Conservation (phyloP, 2,113 vertebrate genomes). For the Pachyramphus minor region DNA sequence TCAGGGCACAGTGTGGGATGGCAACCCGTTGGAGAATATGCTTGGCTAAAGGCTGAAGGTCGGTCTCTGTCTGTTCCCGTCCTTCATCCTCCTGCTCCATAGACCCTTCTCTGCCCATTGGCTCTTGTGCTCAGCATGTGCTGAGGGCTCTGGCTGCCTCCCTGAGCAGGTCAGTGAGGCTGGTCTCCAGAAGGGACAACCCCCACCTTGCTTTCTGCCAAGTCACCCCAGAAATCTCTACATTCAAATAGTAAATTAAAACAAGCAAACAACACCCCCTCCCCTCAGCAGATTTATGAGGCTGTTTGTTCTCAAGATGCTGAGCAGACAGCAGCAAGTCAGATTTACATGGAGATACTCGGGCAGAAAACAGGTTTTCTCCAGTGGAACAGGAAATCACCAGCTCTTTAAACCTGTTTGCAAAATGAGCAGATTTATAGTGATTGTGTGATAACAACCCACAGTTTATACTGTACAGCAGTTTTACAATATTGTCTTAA, state of each 20-base stretch:
- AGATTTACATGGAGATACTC: background rate
- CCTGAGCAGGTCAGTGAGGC: background rate
- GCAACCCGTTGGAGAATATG: background rate
- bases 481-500: background rate
- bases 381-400: background rate
- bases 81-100: background rate
- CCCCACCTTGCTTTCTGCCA: background rate
- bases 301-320: background rate
- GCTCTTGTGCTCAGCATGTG: background rate
- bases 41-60: background rate
- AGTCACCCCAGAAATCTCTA: background rate
- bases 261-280: background rate
- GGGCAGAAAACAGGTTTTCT: background rate
- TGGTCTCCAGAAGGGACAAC: background rate
- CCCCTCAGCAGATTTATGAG: background rate
- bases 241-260: background rate
- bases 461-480: background rate
- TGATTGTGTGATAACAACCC: background rate
- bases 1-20: rapidly evolving
- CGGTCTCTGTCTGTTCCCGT: background rate
- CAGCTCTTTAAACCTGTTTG: background rate
- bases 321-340: background rate
- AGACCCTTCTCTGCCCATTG: background rate
- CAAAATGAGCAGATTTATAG: background rate
- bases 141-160: constrained; percentile 15